Percentiles rank a stretch among this genome's conserved stretches.
phyloP scores from a whole-genome alignment of 2,797 vertebrate species.

The Adelosebastes latens region DNA sequence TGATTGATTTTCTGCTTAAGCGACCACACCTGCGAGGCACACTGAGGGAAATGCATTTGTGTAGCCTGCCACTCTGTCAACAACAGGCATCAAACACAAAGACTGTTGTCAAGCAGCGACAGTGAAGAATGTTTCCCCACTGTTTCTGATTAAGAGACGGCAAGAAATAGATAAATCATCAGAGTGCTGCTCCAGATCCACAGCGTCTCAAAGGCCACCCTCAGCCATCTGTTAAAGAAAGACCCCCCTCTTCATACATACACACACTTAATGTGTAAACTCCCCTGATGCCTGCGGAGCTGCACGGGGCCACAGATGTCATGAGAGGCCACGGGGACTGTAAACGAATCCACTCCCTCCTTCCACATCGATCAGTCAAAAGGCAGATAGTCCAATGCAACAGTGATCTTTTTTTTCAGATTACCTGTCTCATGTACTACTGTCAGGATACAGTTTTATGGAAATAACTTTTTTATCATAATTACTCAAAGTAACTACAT shows the following conservation, averaged over 20 bases:
- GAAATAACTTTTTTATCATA: no score
- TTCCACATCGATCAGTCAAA: conserved; percentile 17
- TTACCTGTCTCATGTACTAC: no score
- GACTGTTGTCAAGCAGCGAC: conserved; percentile 26
- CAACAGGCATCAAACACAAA: conserved; percentile 44
- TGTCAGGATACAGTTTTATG: no score
- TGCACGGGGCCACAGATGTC: conserved; percentile 36
- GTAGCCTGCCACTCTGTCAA: conserved; percentile 28
- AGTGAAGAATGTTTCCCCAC: conserved; percentile 30
- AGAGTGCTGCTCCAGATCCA: conserved; percentile 29
- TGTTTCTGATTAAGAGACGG: conserved; percentile 41
- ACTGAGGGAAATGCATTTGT: conserved; percentile 5
- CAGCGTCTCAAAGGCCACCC: conserved; percentile 28
- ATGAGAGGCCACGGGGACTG: conserved; percentile 36
- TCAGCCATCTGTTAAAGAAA: conserved; percentile 39
- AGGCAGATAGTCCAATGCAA: background rate
- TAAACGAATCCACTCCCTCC: conserved; percentile 32
- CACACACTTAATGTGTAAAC: background rate
- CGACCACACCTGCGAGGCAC: conserved; percentile 30
- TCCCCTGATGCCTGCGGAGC: conserved; percentile 11
- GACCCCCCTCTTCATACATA: background rate
- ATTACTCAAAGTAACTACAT: no score
- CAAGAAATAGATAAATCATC: conserved; percentile 50
- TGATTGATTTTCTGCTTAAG: conserved; percentile 51
- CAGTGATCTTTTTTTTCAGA: background rate